phyloP scores from a whole-genome alignment of 1,140 invertebrate species.

The Drosophila neocordata region DNA sequence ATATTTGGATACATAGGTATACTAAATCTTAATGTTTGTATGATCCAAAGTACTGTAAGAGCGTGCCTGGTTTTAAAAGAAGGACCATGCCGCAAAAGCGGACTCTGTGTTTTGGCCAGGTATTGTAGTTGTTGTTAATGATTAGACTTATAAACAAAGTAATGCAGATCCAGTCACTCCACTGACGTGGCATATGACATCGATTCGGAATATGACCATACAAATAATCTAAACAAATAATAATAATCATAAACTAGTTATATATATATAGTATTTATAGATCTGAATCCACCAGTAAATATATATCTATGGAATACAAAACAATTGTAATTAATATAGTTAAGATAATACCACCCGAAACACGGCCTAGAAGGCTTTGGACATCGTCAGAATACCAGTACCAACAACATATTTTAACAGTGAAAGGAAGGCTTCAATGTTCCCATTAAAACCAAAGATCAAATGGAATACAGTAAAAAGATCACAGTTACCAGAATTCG shows the following conservation, averaged over 20 bases:
- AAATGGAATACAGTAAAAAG: not conserved
- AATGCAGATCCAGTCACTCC: too few species aligned
- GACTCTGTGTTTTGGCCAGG: too few species aligned
- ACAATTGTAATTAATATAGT: not conserved
- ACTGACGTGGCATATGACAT: too few species aligned
- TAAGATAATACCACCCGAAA: conserved; percentile 19
- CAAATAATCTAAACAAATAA: conserved; percentile 10
- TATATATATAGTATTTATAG: too few species aligned
- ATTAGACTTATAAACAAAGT: too few species aligned
- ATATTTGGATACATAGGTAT: too few species aligned
- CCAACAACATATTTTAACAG: conserved; percentile 43
- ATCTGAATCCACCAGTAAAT: conserved; percentile 32
- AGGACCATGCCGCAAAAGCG: too few species aligned
- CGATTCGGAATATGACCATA: too few species aligned
- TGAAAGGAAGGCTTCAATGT: conserved; percentile 26
- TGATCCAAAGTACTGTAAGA: too few species aligned
- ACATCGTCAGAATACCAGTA: conserved; percentile 44
- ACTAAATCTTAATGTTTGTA: too few species aligned
- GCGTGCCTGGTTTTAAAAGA: too few species aligned
- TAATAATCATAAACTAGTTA: not conserved
- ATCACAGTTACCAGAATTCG: not conserved
- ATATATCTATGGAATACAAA: conserved; percentile 45
- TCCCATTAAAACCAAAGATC: not conserved
- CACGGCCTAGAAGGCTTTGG: conserved; percentile 43
- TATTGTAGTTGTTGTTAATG: too few species aligned